Base-by-base conservation (phyloP, 1,140 invertebrate genomes). In the Drosophila erecta region DNA sequence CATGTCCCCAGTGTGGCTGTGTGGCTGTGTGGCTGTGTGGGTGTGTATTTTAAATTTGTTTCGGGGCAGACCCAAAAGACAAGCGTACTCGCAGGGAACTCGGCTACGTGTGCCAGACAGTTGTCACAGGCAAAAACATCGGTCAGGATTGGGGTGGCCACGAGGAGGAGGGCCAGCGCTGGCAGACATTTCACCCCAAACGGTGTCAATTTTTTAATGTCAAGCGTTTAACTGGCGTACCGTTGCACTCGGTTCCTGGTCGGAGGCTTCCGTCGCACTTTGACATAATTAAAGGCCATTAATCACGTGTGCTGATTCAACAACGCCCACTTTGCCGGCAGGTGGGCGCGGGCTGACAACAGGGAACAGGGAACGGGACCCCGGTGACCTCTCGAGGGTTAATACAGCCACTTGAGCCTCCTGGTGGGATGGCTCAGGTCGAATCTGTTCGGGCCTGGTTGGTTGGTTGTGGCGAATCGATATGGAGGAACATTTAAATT, bases 131-230 rank as follows among this genome's bases (percentile, higher is more conserved):
- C 40, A 62, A 56, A 77, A 54, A 77, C 75, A 55, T 70, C 51
- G 41, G 22, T 64, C 67, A 38, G 60, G 27, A 22, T 41, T 47
- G 17, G 56, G 44, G n/a, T n/a, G 11, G 8, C 17, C 17, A 22
- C 17, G 17, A 40, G 43, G 54, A 38, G 56, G 44, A 65, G 22
- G 59, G 46, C 20, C 44, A 41, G 55, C 74, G 65, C 70, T 74
- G 76, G 83, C 77, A 81, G 76, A 86, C 81, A 90, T 91, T 80
- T 91, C 78, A 87, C 80, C 84, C 85, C 76, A 72, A 87, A 91
- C 81, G 81, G 90, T 91, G 90, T 91, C 90, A 91, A 90, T 84
- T 91, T 91, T 91, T 91, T 91, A 89, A 89, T 90, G 84, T 90
- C 84, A 89, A 89, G 76, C 79, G 84, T 73, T 84, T 89, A 89